A percentile compares a stretch with the other conserved stretches of the same genome.
These are phyloP conservation scores for Megalonaias nervosa DNA, from an alignment of 1,140 invertebrate genomes.

Conservation along the genomic window DNA sequence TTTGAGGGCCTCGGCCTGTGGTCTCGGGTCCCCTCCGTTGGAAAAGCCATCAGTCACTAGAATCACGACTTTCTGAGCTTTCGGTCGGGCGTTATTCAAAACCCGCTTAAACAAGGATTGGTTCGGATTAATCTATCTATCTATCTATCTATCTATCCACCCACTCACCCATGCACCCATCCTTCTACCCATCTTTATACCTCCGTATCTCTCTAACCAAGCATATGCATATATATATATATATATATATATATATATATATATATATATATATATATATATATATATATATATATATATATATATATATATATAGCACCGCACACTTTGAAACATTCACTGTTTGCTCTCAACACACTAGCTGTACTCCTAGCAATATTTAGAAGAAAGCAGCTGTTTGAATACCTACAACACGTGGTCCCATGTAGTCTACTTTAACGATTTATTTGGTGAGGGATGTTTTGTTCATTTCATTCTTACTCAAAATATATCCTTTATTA, in stretches of 20 bases:
- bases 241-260: no score
- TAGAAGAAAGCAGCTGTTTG: no score
- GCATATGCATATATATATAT: no score
- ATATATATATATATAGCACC: no score
- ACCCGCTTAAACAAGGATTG: slow-evolving; percentile 73
- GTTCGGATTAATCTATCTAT: background rate
- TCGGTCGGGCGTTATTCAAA: slow-evolving; percentile 72
- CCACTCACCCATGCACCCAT: no score
- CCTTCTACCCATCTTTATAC: no score
- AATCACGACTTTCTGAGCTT: slow-evolving; percentile 78
- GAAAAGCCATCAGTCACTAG: slow-evolving; percentile 83
- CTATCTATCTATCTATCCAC: no score
- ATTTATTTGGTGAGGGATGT: no score
- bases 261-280: no score
- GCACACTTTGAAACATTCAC: background rate
- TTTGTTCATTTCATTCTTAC: no score
- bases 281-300: no score
- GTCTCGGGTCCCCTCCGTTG: slow-evolving; percentile 80
- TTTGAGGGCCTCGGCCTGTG: slow-evolving; percentile 75
- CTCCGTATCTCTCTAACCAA: background rate
- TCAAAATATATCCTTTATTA: no score
- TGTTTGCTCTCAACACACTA: background rate
- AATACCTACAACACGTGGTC: background rate
- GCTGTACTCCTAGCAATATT: background rate
- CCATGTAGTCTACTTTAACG: background rate